Evolutionary conservation across 2,113 vertebrate genomes (phyloP), one percentile per base, ranked within the genome.

Genomic region (Isichthys henryi): DNA sequence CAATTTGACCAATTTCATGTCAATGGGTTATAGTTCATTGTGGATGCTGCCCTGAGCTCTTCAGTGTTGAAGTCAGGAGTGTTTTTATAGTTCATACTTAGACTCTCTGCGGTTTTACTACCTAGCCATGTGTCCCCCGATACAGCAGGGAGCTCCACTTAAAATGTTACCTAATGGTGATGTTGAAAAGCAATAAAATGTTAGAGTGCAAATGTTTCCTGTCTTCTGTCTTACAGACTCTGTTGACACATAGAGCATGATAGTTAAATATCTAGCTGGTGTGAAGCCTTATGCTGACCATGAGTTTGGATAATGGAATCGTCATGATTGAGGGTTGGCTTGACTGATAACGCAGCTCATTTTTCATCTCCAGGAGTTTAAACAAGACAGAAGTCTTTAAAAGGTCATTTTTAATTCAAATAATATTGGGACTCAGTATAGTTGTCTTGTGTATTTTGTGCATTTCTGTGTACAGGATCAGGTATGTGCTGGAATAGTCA

Each of bases 401-500:
- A 66, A 15, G 31, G 93, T 92, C 89, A 93, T 92, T 90, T 93
- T 95, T 80, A 80, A 80, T 95, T 94, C 95, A 95, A 94, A 95
- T 93, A 95, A 94, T 43, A 80, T 27, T 10, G 62, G 35, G 5
- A 4, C 43, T 43, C 35, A 2, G 6, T 15, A 94, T 94, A 95
- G n/a, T 92, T 92, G 89, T 90, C 56, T 50, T 58, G 23, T 88
- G 66, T 39, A 35, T 90, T 84, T 91, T 84, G 93, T 91, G 35
- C 13, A 77, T 92, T 70, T 95, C n/a, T 95, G 94, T 96, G 92
- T 95, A 95, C 93, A 96, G 95, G 93, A 93, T 95, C 91, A 93
- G 93, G 92, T 93, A 95, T 95, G 95, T 95, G 95, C 94, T 93
- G 94, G 94, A 93, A 94, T 94, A 92, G 94, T 90, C 92, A 91